phyloP scores from a whole-genome alignment of 2,113 vertebrate genomes.

The Lichenostomus cassidix region DNA sequence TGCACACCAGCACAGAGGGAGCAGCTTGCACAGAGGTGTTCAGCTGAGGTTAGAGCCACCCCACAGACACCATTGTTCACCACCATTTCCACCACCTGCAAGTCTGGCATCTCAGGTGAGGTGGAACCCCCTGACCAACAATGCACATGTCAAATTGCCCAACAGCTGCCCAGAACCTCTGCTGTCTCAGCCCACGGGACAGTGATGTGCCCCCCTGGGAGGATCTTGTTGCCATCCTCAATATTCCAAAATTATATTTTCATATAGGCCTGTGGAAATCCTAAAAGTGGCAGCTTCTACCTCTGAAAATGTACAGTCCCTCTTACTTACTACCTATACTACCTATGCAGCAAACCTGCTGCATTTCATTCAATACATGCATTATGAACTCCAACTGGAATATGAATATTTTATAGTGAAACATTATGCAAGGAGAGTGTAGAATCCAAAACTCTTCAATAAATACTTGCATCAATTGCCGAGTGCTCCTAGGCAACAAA shows the following conservation, averaged over 20 bases:
- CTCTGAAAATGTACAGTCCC: background rate
- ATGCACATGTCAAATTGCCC: background rate
- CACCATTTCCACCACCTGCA: background rate
- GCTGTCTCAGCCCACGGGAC: background rate
- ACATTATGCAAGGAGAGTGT: background rate
- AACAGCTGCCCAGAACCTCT: background rate
- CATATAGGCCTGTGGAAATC: background rate
- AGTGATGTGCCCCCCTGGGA: accelerated
- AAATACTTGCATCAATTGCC: constrained; percentile 18
- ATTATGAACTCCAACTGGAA: background rate
- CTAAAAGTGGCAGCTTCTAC: background rate
- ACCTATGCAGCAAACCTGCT: background rate
- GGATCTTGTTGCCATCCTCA: background rate
- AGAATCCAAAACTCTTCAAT: background rate
- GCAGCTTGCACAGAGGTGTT: background rate
- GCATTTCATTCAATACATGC: background rate
- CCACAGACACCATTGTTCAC: background rate
- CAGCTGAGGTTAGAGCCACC: background rate
- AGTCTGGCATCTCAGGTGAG: background rate
- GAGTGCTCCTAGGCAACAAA: background rate
- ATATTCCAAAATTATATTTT: background rate
- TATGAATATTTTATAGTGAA: background rate
- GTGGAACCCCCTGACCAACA: background rate
- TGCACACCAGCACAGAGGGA: accelerated
- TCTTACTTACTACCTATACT: background rate